Evolutionary conservation across 2,113 vertebrate genomes (phyloP), one percentile per base, ranked within the genome.

Genomic region (Damaliscus lunatus): DNA sequence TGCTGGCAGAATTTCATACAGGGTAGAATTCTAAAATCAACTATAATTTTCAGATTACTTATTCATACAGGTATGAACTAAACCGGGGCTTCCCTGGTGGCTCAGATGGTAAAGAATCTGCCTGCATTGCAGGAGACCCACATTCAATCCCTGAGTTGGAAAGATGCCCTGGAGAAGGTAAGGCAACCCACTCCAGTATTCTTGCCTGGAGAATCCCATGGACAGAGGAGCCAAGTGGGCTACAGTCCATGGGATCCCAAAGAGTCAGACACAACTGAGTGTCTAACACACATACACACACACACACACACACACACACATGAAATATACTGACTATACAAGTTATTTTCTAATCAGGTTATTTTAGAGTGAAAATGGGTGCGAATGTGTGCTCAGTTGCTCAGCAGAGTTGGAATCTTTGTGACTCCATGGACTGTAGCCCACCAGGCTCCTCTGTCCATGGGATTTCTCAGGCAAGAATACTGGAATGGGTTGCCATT

Each of bases 21-120:
- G 16, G 67, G 11, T 6, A 48, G 31, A 5, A 52, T 64, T 94
- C 14, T 87, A 95, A 93, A 96, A 5, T 93, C 52, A 94, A 25
- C 36, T 46, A 91, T 29, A 27, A 80, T 43, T 82, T 96, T 59
- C 23, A 2, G 97, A 84, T 27, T 29, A 29, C 55, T 82, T 85
- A 82, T 27, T 4, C 12, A 29, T 7, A 55, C 27, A 83, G 27
- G 48, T 60, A 33, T 31, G 40, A 23, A 9, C 40, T 59, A 40
- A 4, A 67, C 8, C 21, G 64, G 64, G 33, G 64, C 17, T 67
- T 67, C 64, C 33, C 64, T 21, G 17, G 8, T 36, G 64, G 64
- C 17, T 67, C 33, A 67, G 64, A 67, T 67, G 33, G 64, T 21
- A 67, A 67, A 19, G 64, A 67, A 21, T 67, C 17, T 36, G 64